Conservation (phyloP, 2,113 vertebrate species). For the Laticauda laticaudata region DNA sequence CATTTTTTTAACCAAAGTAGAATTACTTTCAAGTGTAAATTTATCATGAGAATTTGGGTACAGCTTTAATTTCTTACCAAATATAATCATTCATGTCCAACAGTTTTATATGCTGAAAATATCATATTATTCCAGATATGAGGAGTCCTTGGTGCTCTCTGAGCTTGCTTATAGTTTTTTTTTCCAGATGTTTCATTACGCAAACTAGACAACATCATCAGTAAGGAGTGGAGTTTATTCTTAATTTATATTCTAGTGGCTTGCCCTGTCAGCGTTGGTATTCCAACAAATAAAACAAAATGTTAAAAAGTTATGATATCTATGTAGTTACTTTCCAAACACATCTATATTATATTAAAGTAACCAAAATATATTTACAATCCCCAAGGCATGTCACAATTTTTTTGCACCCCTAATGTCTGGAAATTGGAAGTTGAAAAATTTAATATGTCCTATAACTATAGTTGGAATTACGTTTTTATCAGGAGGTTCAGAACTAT, state of each 20-base stretch:
- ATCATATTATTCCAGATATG: not conserved
- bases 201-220: not conserved
- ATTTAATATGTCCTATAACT: not conserved
- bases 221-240: not conserved
- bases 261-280: not conserved
- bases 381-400: too few species aligned
- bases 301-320: too few species aligned
- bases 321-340: too few species aligned
- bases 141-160: not conserved
- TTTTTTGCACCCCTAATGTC: too few species aligned
- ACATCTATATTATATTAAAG: too few species aligned
- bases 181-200: not conserved
- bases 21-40: not conserved
- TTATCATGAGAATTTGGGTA: not conserved
- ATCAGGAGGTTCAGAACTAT: not conserved
- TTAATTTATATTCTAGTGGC: not conserved
- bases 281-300: too few species aligned
- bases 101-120: not conserved
- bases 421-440: too few species aligned
- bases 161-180: not conserved
- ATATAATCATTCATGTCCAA: not conserved
- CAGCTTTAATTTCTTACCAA: not conserved
- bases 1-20: not conserved
- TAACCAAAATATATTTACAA: too few species aligned
- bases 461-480: not conserved